phyloP scores from a whole-genome alignment of 2,797 vertebrate genomes.

The Morelia viridis region DNA sequence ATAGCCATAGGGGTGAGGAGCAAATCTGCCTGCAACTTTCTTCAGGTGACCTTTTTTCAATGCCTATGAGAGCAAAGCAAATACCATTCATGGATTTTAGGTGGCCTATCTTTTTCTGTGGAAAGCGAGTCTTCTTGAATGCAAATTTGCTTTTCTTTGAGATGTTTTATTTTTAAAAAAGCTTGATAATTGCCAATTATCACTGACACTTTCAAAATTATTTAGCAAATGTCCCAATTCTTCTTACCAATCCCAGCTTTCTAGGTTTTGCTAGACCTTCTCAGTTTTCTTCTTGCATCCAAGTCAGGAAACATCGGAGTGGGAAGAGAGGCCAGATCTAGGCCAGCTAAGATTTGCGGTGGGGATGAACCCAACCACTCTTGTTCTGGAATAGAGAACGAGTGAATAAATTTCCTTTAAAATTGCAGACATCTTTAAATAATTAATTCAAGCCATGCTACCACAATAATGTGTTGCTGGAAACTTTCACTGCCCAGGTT shows the following conservation, averaged over 20 bases:
- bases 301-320: background rate
- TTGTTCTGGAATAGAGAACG: background rate
- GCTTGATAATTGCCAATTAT: background rate
- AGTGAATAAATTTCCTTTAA: background rate
- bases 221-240: background rate
- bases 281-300: background rate
- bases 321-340: background rate
- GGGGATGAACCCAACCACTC: too few relatives aligned
- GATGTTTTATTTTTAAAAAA: background rate
- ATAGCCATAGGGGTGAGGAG: background rate
- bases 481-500: background rate
- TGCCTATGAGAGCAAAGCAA: background rate
- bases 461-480: background rate
- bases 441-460: background rate
- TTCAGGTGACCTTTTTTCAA: background rate
- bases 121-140: too few relatives aligned
- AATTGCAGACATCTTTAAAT: background rate
- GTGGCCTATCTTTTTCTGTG: background rate
- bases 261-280: background rate
- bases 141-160: background rate
- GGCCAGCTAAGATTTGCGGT: background rate
- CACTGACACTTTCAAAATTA: background rate
- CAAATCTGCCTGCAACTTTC: background rate
- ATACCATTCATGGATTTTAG: background rate
- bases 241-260: background rate